Conservation (phyloP, 2,888 invertebrate genomes). For the Dicyrtoma fusca region DNA sequence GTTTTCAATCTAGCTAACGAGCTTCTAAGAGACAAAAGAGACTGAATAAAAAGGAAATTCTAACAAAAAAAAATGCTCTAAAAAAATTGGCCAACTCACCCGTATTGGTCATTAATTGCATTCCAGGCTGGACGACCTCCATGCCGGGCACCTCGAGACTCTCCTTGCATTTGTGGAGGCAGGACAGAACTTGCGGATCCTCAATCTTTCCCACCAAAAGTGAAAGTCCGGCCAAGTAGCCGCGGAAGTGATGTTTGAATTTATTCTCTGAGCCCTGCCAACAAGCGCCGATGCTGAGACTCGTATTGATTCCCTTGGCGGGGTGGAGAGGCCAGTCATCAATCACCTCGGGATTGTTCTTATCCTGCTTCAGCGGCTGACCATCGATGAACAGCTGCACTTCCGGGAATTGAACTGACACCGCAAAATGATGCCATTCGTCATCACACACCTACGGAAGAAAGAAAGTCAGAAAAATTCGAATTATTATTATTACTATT, state of each 20-base stretch:
- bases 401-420: slow-evolving; percentile 90
- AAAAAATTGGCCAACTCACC: slow-evolving; percentile 57
- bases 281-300: slow-evolving; percentile 93
- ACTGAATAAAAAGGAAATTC: background rate
- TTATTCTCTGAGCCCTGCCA: slow-evolving; percentile 94
- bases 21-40: no score
- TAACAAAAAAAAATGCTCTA: background rate
- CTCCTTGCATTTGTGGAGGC: slow-evolving; percentile 81
- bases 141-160: slow-evolving; percentile 76
- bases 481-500: background rate
- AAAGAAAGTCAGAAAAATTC: background rate
- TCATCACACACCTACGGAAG: slow-evolving; percentile 82
- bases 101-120: slow-evolving; percentile 73
- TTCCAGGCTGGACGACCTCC: slow-evolving; percentile 75
- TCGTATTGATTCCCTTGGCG: slow-evolving; percentile 90
- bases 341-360: slow-evolving; percentile 92
- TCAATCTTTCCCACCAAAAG: slow-evolving; percentile 76
- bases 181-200: slow-evolving; percentile 72
- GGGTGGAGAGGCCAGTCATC: slow-evolving; percentile 99
- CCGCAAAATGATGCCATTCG: slow-evolving; percentile 97
- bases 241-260: slow-evolving; percentile 86
- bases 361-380: slow-evolving; percentile 68
- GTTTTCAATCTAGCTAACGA: background rate
- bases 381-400: slow-evolving; percentile 89
- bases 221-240: slow-evolving; percentile 86